phyloP scores from a whole-genome alignment of 1,140 invertebrate genomes.

The Scaptomyza graminum region DNA sequence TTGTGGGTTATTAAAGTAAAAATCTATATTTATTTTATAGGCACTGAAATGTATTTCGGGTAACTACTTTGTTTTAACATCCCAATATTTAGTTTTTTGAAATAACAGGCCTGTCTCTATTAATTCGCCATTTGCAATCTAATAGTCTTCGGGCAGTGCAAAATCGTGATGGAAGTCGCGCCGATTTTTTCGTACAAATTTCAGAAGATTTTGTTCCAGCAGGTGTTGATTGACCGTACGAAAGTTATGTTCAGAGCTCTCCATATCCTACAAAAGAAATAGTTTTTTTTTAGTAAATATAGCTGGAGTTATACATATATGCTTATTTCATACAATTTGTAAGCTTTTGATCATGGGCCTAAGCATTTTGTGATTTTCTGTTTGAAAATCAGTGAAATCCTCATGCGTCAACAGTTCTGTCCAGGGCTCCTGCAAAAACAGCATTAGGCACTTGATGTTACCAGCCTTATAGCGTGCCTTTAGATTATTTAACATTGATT shows the following conservation, averaged over 20 bases:
- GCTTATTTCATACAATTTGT: slow-evolving; percentile 19
- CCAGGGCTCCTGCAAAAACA: slow-evolving; percentile 69
- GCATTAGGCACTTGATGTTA: slow-evolving; percentile 45
- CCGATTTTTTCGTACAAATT: slow-evolving; percentile 55
- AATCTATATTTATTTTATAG: slow-evolving; percentile 3
- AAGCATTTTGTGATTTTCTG: slow-evolving; percentile 42
- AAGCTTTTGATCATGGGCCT: slow-evolving; percentile 16
- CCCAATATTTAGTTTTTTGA: too few relatives aligned
- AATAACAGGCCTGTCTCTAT: too few relatives aligned
- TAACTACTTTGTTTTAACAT: slow-evolving; percentile 1
- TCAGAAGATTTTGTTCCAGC: slow-evolving; percentile 53
- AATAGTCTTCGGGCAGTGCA: slow-evolving; percentile 70
- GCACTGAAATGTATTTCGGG: neutral
- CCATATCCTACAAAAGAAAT: neutral
- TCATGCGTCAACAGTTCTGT: slow-evolving; percentile 68
- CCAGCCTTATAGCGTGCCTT: slow-evolving; percentile 26
- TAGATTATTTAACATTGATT: slow-evolving; percentile 63
- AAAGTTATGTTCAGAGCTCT: slow-evolving; percentile 6
- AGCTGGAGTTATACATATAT: too few relatives aligned
- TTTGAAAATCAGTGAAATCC: slow-evolving; percentile 48
- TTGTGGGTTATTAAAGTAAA: neutral
- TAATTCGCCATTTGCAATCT: neutral
- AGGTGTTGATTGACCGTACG: slow-evolving; percentile 36
- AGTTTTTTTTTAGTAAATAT: neutral
- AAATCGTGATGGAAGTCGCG: slow-evolving; percentile 52